phyloP scores from a whole-genome alignment of 2,797 vertebrate genomes.

The Chiropotes sagulatus region DNA sequence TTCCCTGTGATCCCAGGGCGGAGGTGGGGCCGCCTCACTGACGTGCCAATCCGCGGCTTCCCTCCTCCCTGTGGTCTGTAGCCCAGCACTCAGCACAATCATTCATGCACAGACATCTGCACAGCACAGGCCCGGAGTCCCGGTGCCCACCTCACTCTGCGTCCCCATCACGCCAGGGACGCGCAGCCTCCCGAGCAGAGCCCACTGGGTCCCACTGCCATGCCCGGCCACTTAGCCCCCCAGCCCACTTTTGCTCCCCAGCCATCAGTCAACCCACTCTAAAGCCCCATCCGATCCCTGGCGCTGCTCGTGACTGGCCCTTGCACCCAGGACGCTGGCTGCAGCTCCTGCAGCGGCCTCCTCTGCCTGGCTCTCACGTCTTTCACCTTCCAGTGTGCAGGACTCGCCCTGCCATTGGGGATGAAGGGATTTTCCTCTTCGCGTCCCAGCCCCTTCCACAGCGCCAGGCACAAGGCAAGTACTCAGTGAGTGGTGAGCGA shows the following conservation, averaged over 20 bases:
- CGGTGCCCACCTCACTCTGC: rapidly evolving
- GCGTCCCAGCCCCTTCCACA: not conserved
- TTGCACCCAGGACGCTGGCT: rapidly evolving
- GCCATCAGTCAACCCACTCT: not conserved
- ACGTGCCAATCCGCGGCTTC: not conserved
- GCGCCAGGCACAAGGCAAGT: not conserved
- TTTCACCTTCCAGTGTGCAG: not conserved
- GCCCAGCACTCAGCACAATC: not conserved
- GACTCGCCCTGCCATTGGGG: too few relatives aligned
- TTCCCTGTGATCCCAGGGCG: not conserved
- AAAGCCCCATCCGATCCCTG: not conserved
- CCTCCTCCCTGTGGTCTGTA: not conserved
- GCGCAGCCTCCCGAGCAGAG: not conserved
- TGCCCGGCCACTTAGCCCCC: not conserved
- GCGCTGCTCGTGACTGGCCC: not conserved
- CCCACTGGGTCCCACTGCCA: not conserved
- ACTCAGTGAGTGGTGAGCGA: rapidly evolving
- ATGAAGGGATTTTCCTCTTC: not conserved
- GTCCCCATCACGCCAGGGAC: not conserved
- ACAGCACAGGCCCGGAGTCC: rapidly evolving
- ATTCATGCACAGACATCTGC: too few relatives aligned
- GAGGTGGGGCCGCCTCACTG: not conserved
- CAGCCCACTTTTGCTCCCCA: not conserved
- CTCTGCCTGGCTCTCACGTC: rapidly evolving
- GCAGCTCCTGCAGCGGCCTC: rapidly evolving